A percentile compares a stretch with the other conserved stretches of the same genome.
These are phyloP conservation scores for Prietella phreatophila DNA, from an alignment of 2,113 vertebrate species.

Conservation along the genomic window DNA sequence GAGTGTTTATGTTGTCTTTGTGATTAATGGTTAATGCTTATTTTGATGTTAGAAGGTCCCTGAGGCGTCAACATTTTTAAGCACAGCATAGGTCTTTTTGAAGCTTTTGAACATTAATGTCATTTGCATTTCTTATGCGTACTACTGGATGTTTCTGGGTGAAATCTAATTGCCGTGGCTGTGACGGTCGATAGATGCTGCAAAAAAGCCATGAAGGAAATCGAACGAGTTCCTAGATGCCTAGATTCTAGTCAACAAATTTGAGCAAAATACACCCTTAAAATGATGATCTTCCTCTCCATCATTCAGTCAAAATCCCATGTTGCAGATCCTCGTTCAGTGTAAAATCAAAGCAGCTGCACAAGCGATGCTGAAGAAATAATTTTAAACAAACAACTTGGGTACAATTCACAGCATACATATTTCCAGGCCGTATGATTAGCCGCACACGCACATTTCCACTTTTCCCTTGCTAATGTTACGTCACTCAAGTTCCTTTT, in stretches of 20 bases:
- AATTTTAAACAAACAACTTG: background rate
- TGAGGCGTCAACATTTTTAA: background rate
- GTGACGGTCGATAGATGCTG: background rate
- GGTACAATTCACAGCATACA: background rate
- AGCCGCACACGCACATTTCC: background rate
- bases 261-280: background rate
- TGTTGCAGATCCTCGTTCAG: background rate
- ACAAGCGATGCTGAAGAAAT: background rate
- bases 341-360: background rate
- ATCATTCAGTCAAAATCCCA: background rate
- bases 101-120: background rate
- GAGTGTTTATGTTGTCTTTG: background rate
- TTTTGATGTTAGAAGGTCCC: background rate
- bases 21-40: constrained; percentile 13
- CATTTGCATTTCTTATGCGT: background rate
- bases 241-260: background rate
- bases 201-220: background rate
- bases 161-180: constrained; percentile 16
- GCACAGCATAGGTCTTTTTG: background rate
- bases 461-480: background rate
- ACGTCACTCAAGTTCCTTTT: background rate
- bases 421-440: background rate
- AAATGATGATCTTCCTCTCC: background rate
- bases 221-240: background rate
- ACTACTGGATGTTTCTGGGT: background rate